Conservation (phyloP, 2,888 invertebrate species). For the Elmis aenea region DNA sequence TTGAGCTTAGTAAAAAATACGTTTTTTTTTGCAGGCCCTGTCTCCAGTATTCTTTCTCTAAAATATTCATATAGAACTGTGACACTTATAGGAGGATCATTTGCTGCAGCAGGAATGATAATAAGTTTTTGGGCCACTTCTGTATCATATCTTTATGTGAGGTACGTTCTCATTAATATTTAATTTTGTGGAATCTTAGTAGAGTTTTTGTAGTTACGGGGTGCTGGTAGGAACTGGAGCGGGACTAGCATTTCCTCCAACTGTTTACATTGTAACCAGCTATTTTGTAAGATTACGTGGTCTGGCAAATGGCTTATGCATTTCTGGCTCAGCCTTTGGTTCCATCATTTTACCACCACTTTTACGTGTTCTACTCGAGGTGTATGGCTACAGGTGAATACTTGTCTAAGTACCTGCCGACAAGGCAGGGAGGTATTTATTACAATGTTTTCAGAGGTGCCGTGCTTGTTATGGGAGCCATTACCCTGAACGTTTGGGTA, state of each 20-base stretch:
- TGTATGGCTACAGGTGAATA: conserved; percentile 68
- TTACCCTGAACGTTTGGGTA: conserved; percentile 79
- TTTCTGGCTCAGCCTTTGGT: conserved; percentile 82
- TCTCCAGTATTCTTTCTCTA: conserved; percentile 79
- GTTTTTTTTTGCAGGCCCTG: conserved; percentile 74
- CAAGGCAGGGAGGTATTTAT: conserved; percentile 22
- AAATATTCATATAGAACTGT: conserved; percentile 81
- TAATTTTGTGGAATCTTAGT: background rate
- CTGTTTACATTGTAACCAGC: conserved; percentile 84
- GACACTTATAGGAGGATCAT: conserved; percentile 75
- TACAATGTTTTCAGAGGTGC: conserved; percentile 59
- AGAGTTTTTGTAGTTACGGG: conserved; percentile 60
- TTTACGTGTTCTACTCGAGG: conserved; percentile 63
- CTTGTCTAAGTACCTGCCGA: conserved; percentile 11
- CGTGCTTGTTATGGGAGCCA: conserved; percentile 73
- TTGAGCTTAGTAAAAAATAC: conserved; percentile 9
- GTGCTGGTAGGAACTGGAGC: conserved; percentile 78
- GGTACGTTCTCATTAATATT: conserved; percentile 49
- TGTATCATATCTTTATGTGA: conserved; percentile 73
- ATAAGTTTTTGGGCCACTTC: conserved; percentile 75
- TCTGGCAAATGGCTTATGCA: conserved; percentile 81
- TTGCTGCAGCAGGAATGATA: conserved; percentile 80
- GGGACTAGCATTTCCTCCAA: conserved; percentile 81
- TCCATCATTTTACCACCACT: conserved; percentile 80
- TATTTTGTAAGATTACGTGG: conserved; percentile 77